Percentiles rank a stretch among this genome's conserved stretches.
Conservation (phyloP, 2,888 invertebrate genomes). For the Temnothorax ravouxi region DNA sequence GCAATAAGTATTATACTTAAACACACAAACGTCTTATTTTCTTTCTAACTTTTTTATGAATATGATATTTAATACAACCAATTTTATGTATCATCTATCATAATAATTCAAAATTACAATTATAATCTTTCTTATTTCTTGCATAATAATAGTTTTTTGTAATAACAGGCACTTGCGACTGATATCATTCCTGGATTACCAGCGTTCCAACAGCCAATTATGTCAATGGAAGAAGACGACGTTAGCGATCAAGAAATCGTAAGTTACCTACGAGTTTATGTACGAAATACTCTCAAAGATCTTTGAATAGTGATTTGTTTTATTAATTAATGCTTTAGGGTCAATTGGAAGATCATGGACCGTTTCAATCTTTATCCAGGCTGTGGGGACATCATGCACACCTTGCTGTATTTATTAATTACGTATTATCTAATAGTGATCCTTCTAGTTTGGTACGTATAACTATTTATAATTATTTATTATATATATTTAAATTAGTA, state of each 20-base stretch:
- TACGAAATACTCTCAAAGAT: not conserved
- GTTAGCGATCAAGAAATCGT: conserved; percentile 95
- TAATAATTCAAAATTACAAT: conserved; percentile 5
- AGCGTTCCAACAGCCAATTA: conserved; percentile 91
- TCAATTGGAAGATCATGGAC: conserved; percentile 93
- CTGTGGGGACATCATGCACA: conserved; percentile 95
- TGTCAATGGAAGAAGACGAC: conserved; percentile 98
- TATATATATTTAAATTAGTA: not conserved
- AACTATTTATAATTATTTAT: not conserved
- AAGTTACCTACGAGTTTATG: conserved; percentile 81
- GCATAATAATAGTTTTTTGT: not conserved
- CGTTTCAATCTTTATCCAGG: conserved; percentile 94
- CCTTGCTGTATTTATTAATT: conserved; percentile 97
- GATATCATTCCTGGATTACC: conserved; percentile 82
- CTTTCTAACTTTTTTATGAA: not conserved
- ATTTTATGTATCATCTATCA: not conserved
- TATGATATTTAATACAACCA: not conserved
- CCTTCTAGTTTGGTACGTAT: conserved; percentile 90
- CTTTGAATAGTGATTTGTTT: not conserved
- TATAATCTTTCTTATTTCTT: not conserved
- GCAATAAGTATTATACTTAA: not conserved
- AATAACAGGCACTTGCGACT: conserved; percentile 74
- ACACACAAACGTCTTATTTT: not conserved
- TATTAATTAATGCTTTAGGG: conserved; percentile 87
- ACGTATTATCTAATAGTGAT: conserved; percentile 94